phyloP scores from a whole-genome alignment of 2,888 invertebrate genomes.

The Nemotelus nigrinus region DNA sequence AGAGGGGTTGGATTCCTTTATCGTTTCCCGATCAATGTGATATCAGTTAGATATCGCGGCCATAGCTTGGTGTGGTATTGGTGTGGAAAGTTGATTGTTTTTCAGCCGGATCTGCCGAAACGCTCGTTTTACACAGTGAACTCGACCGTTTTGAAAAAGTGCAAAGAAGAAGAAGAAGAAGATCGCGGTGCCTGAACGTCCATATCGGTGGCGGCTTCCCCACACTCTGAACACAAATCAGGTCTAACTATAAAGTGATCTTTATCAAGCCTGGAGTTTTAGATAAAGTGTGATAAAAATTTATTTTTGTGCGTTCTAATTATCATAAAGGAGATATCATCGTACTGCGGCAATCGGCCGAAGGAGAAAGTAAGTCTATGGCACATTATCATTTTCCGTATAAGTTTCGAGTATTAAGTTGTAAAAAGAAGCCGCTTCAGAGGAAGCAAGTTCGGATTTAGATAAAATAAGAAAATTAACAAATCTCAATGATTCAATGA shows the following conservation, averaged over 20 bases:
- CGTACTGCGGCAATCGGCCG: constrained; percentile 5
- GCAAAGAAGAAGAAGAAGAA: constrained; percentile 23
- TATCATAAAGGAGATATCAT: constrained; percentile 44
- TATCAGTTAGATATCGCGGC: constrained; percentile 54
- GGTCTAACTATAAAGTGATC: constrained; percentile 52
- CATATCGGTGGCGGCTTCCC: constrained; percentile 25
- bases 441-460: not conserved
- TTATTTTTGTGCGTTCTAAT: constrained; percentile 43
- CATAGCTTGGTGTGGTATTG: constrained; percentile 15
- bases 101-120: not conserved
- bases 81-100: constrained; percentile 8
- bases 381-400: constrained; percentile 7
- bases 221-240: constrained; percentile 40
- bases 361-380: constrained; percentile 41
- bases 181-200: constrained; percentile 23
- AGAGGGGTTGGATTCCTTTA: constrained; percentile 51
- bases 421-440: not conserved
- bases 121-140: not conserved
- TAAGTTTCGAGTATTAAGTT: constrained; percentile 7
- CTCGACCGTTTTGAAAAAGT: constrained; percentile 3
- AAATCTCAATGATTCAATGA: no score
- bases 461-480: no score
- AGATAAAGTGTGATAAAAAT: constrained; percentile 46
- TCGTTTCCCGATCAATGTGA: constrained; percentile 54
- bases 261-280: constrained; percentile 50